phyloP scores from a whole-genome alignment of 2,797 vertebrate species.

The Rhinophrynus dorsalis region DNA sequence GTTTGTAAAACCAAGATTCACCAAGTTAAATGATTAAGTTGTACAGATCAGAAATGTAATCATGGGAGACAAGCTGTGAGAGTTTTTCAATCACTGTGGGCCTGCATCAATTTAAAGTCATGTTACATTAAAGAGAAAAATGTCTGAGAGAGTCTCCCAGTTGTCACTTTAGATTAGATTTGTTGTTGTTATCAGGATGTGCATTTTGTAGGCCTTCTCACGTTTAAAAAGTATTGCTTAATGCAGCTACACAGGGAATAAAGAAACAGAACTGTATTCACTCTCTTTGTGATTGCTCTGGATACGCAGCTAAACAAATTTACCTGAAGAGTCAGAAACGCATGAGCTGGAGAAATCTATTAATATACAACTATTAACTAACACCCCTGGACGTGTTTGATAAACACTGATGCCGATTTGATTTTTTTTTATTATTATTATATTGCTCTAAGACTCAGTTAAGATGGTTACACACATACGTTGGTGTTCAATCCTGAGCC shows the following conservation, averaged over 20 bases:
- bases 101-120: conserved; percentile 77
- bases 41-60: conserved; percentile 79
- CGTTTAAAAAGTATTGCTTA: conserved; percentile 69
- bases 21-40: conserved; percentile 77
- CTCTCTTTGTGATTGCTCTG: conserved; percentile 55
- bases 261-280: conserved; percentile 50
- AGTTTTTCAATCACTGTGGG: conserved; percentile 78
- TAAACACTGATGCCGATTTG: conserved; percentile 26
- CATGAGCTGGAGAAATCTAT: conserved; percentile 45
- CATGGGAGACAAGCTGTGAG: conserved; percentile 76
- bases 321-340: conserved; percentile 22
- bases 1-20: conserved; percentile 60
- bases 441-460: conserved; percentile 42
- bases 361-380: conserved; percentile 58
- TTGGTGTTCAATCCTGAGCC: conserved; percentile 51
- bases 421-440: conserved; percentile 3
- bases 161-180: conserved; percentile 78
- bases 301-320: conserved; percentile 57
- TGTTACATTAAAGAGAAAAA: conserved; percentile 79
- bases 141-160: conserved; percentile 66
- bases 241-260: conserved; percentile 54
- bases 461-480: conserved; percentile 57
- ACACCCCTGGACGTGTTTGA: conserved; percentile 48
- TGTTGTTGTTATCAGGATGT: conserved; percentile 73
- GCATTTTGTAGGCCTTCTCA: conserved; percentile 65